Evolutionary conservation across 2,113 vertebrate genomes (phyloP).

Genomic region (Coreoperca whiteheadi): DNA sequence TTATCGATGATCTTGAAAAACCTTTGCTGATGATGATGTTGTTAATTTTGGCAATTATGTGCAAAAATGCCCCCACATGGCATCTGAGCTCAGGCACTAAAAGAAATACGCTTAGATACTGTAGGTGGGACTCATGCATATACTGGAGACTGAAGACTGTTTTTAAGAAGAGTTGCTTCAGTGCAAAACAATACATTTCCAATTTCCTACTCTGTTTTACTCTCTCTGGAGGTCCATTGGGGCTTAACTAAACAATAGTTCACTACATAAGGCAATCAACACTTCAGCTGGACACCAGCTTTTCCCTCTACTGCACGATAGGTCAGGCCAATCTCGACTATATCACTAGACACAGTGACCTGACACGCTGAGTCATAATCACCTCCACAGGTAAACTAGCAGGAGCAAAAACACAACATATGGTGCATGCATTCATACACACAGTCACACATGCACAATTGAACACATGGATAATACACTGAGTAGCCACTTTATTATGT

Average conservation of each 20-base stretch:
- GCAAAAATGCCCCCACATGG: not conserved
- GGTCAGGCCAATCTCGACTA: slow-evolving; percentile 1
- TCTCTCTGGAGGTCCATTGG: not conserved
- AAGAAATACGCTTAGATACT: slow-evolving; percentile 2
- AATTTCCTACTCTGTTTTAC: not conserved
- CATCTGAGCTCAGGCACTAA: not conserved
- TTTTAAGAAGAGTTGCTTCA: not conserved
- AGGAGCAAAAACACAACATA: slow-evolving; percentile 24
- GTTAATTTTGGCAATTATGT: not conserved
- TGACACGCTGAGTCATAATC: slow-evolving; percentile 54
- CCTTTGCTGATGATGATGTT: not conserved
- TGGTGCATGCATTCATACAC: slow-evolving; percentile 23
- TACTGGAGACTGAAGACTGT: not conserved
- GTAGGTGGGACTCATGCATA: not conserved
- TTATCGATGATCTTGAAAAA: not conserved
- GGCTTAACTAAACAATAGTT: slow-evolving; percentile 39
- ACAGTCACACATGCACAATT: slow-evolving; percentile 1
- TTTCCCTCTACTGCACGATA: slow-evolving; percentile 17
- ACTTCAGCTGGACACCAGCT: slow-evolving; percentile 63
- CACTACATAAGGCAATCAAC: slow-evolving; percentile 62
- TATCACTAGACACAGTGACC: slow-evolving; percentile 18
- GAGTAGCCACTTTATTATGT: not conserved
- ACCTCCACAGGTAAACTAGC: slow-evolving; percentile 52
- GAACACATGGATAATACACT: not conserved
- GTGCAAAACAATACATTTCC: not conserved